A percentile compares a stretch with the other conserved stretches of the same genome.
phyloP scores from a whole-genome alignment of 1,140 invertebrate species.

The Drosophila biarmipes region DNA sequence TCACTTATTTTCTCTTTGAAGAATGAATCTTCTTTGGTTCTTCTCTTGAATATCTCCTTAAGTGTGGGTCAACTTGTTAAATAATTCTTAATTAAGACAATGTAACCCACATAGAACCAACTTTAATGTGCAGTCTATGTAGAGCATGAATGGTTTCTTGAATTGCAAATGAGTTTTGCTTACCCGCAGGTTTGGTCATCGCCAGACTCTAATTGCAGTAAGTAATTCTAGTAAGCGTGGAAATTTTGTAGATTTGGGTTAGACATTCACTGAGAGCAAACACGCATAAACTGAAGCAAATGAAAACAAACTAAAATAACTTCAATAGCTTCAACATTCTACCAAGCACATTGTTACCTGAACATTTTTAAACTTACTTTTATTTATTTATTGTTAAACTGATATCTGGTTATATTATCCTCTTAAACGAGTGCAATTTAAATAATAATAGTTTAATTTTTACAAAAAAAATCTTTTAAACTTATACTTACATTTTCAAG shows the following conservation, averaged over 20 bases:
- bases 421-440: too few relatives aligned
- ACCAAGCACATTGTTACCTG: not conserved
- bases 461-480: too few relatives aligned
- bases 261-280: constrained; percentile 16
- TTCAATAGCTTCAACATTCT: constrained; percentile 24
- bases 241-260: constrained; percentile 10
- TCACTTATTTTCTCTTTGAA: not conserved
- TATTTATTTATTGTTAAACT: too few relatives aligned
- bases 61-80: not conserved
- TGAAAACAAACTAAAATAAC: not conserved
- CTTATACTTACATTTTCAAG: too few relatives aligned
- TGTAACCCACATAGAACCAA: constrained; percentile 4
- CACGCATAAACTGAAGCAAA: constrained; percentile 13
- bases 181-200: constrained; percentile 16
- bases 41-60: not conserved
- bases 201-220: not conserved
- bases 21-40: not conserved
- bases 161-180: constrained; percentile 31
- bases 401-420: too few relatives aligned
- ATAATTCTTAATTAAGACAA: constrained; percentile 19
- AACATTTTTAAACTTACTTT: too few relatives aligned
- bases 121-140: constrained; percentile 16
- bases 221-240: not conserved
- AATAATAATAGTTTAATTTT: too few relatives aligned
- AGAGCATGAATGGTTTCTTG: constrained; percentile 32